Base-by-base conservation (phyloP, 2,113 vertebrate genomes). In the Cyanoliseus patagonus region DNA sequence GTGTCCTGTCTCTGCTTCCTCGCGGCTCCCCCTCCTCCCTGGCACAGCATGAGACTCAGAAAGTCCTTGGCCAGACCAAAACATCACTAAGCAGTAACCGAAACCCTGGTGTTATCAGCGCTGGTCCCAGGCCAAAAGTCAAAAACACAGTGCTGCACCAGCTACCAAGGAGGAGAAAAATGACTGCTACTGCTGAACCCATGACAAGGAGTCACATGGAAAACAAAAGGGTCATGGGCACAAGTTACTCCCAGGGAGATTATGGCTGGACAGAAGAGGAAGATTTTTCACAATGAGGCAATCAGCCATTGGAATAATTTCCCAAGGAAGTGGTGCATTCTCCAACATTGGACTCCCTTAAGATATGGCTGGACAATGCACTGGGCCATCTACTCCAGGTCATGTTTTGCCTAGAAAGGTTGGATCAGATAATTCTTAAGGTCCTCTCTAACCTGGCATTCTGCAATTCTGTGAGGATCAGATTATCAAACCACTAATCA, bases 401-500 rank as follows among this genome's bases (percentile, higher is more conserved):
- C 33, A 59, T 24, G 33, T 35, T 35, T 59, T 59, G 33, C 33
- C n/a, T 35, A 59, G 33, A 59, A 24, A 59, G 22, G 33, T 3
- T 59, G 33, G 33, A 59, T 14, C 22, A 59, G 33, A 24, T 59
- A 23, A 35, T 35, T n/a, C 57, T 59, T 23, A 15, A 35, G 6
- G 57, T 24, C 57, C 33, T 23, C 10, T 24, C 33, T 23, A 59
- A 59, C 57, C 57, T 59, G 57, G 57, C 22, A 59, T 35, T 35
- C 57, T 24, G 7, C 35, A 59, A 59, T 59, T 59, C 57, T 35
- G 57, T 33, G 35, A 93, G 24, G 67, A 94, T 72, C 75, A 84
- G 47, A 22, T 88, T 81, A 94, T 86, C 72, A 94, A 96, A 72
- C 49, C 59, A 80, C 52, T 67, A 63, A 93, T 94, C 72, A 79